Base-by-base conservation (phyloP, 2,797 vertebrate species). In the Pseudomugil tenellus region DNA sequence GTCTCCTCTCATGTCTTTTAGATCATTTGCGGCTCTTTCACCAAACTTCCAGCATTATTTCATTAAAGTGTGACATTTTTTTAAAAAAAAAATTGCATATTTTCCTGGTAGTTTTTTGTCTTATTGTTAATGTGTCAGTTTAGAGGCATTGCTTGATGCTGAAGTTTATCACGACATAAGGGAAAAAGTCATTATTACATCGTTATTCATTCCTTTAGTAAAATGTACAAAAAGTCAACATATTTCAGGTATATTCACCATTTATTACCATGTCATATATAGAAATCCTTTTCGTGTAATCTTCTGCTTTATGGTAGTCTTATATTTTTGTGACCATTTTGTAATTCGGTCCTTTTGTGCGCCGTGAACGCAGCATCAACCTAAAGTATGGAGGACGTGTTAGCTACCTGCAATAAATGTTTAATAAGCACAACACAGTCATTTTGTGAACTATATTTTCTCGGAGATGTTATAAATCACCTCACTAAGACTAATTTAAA, bases 401-500 rank as follows among this genome's bases (percentile, higher is more conserved):
- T 70, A 77, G 67, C 60, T 52, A 13, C 39, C 7, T 7, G 74
- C 46, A 21, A 11, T 74, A 71, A 69, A 48, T 19, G 14, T 43
- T 43, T 58, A 1, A 34, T 49, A 25, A 29, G 0, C 2, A 8
- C 16, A 2, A 19, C 11, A 12, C 2, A 28, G 35, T 48, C 8
- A 11, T 51, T 43, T 7, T 25, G 3, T 14, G 51, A 10, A 2
- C 6, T 4, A 1, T 14, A 14, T 0, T 25, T 32, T 0, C 0
- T 2, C 4, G 19, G 0, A 65, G 1, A 39, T 16, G 2, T 54
- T 29, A 3, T 7, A 12, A n/a, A 8, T 41, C 8, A 26, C 5
- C 2, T 4, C 6, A 3, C 5, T 9, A 1, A 5, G 0, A 5
- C 13, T 0, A 19, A 6, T 34, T n/a, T 55, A 0, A 56, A 11